These are phyloP conservation scores for Budorcas taxicolor DNA, from an alignment of 2,113 vertebrate species.

Conservation along the genomic window DNA sequence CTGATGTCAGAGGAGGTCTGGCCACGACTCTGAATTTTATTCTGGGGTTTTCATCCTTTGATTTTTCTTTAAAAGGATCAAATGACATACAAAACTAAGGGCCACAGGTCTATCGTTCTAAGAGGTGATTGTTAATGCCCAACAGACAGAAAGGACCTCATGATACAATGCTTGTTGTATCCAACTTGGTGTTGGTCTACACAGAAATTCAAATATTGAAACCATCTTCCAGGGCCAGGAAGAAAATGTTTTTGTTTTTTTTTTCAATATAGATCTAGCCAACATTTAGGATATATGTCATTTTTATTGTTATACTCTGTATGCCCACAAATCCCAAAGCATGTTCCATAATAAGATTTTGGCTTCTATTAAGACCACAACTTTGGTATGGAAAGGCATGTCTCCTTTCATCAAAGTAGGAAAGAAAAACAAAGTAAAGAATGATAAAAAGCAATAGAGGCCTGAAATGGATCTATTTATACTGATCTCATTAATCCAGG, in stretches of 20 bases:
- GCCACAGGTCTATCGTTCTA: not conserved
- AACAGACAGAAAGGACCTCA: not conserved
- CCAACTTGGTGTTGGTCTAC: not conserved
- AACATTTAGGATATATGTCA: not conserved
- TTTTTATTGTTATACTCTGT: not conserved
- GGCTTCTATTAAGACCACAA: not conserved
- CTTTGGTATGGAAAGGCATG: not conserved
- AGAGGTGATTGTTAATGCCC: not conserved
- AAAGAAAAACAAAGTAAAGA: not conserved
- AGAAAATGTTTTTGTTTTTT: accelerated
- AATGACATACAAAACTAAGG: not conserved
- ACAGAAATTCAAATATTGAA: not conserved
- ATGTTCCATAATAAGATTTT: not conserved
- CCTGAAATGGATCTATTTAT: not conserved
- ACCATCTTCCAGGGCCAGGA: not conserved
- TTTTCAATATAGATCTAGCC: not conserved
- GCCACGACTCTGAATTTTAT: not conserved
- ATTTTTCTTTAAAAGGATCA: not conserved
- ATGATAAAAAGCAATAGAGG: not conserved
- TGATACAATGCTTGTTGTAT: no score
- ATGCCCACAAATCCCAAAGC: not conserved
- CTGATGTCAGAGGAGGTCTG: not conserved
- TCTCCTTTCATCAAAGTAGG: not conserved
- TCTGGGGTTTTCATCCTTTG: not conserved
- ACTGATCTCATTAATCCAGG: not conserved